Evolutionary conservation across 2,888 invertebrate species (phyloP).

Genomic region (Hirtodrosophila duncani): DNA sequence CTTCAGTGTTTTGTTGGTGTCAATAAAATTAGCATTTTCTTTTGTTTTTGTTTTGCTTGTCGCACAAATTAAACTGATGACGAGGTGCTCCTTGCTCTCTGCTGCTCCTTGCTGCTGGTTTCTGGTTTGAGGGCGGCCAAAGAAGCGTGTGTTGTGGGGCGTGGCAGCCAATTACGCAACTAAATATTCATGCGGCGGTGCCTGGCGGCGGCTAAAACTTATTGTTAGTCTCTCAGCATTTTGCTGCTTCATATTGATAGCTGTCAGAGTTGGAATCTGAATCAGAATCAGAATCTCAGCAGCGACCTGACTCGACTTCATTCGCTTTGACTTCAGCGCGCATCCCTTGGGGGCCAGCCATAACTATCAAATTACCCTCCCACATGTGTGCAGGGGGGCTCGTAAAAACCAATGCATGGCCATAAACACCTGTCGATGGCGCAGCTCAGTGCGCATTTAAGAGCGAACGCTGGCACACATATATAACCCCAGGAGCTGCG

Average conservation of each 20-base stretch:
- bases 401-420: constrained; percentile 38
- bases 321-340: too few species aligned
- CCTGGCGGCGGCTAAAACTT: too few species aligned
- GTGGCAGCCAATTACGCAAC: constrained; percentile 59
- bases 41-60: constrained; percentile 58
- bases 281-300: too few species aligned
- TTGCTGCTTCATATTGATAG: constrained; percentile 13
- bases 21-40: constrained; percentile 72
- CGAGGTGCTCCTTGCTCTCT: too few species aligned
- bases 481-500: constrained; percentile 9
- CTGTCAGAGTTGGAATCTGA: too few species aligned
- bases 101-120: background rate
- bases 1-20: constrained; percentile 44
- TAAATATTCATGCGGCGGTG: constrained; percentile 73
- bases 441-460: background rate
- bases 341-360: constrained; percentile 15
- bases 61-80: constrained; percentile 57
- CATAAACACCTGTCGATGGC: constrained; percentile 42
- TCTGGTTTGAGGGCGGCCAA: background rate
- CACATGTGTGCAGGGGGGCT: constrained; percentile 51
- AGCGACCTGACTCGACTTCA: too few species aligned
- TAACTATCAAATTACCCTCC: constrained; percentile 68
- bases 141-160: background rate
- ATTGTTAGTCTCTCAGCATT: background rate
- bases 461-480: too few species aligned